These are phyloP conservation scores for Theretra japonica DNA, from an alignment of 2,888 invertebrate species.

Conservation along the genomic window DNA sequence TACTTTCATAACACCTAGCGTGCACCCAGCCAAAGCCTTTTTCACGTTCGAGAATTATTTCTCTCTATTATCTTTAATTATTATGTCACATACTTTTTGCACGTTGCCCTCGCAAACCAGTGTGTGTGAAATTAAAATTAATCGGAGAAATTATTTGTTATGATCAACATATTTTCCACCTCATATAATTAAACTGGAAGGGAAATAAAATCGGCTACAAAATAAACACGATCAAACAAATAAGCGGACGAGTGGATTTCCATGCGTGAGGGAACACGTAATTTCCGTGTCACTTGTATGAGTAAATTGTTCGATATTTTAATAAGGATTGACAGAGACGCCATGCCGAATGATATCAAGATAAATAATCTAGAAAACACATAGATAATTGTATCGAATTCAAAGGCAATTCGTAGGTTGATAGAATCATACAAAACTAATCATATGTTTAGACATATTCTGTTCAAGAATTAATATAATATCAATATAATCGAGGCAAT, in stretches of 20 bases:
- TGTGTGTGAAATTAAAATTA: background rate
- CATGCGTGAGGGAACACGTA: background rate
- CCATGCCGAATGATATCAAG: background rate
- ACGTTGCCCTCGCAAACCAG: background rate
- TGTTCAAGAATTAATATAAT: no score
- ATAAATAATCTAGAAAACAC: no score
- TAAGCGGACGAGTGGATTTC: background rate
- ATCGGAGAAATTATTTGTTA: background rate
- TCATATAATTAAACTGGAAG: background rate
- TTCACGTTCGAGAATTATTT: no score
- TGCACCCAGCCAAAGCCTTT: no score
- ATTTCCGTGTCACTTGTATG: background rate
- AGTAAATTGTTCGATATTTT: background rate
- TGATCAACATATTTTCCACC: background rate
- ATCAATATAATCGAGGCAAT: no score
- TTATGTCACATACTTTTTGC: no score
- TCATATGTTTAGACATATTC: no score
- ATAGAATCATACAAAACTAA: no score
- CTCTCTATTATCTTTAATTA: no score
- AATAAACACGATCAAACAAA: constrained; percentile 22
- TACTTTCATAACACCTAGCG: no score
- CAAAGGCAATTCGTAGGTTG: no score
- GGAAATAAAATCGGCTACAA: background rate
- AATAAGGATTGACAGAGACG: background rate
- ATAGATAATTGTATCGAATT: no score